Conservation (phyloP, 1,140 invertebrate genomes). For the Orius insidiosus region DNA sequence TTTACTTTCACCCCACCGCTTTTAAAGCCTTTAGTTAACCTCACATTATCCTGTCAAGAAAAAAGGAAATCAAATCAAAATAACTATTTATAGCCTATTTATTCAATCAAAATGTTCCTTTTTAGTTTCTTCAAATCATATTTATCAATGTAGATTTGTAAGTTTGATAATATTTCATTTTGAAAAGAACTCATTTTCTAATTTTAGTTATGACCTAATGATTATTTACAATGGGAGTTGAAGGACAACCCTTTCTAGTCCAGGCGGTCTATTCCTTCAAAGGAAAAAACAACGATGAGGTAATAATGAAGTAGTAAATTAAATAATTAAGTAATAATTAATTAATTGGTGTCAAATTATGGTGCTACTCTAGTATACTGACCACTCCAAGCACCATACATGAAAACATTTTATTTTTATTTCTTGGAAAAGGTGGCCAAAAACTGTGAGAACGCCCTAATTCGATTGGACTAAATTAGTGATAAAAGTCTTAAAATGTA, state of each 20-base stretch:
- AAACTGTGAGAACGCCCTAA: neutral
- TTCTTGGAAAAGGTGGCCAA: neutral
- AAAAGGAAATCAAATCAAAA: too few species aligned
- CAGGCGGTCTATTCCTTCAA: constrained; percentile 85
- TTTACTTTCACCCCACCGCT: too few species aligned
- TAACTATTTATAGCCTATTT: too few species aligned
- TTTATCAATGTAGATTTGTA: too few species aligned
- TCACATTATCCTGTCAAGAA: too few species aligned
- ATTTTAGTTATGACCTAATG: too few species aligned
- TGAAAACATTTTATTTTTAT: neutral
- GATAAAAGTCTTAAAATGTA: neutral
- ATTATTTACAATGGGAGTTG: constrained; percentile 13
- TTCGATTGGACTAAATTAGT: neutral
- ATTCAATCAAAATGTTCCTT: too few species aligned
- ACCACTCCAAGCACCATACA: neutral
- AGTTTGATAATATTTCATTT: too few species aligned
- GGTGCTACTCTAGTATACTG: neutral
- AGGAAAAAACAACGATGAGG: constrained; percentile 93
- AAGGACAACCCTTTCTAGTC: constrained; percentile 45
- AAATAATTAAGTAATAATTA: neutral
- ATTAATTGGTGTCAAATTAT: too few species aligned
- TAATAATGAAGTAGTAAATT: constrained; percentile 25
- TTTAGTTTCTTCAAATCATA: too few species aligned
- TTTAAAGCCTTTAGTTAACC: too few species aligned
- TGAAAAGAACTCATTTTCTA: too few species aligned